phyloP scores from a whole-genome alignment of 1,140 invertebrate genomes.

The Cydia fagiglandana region DNA sequence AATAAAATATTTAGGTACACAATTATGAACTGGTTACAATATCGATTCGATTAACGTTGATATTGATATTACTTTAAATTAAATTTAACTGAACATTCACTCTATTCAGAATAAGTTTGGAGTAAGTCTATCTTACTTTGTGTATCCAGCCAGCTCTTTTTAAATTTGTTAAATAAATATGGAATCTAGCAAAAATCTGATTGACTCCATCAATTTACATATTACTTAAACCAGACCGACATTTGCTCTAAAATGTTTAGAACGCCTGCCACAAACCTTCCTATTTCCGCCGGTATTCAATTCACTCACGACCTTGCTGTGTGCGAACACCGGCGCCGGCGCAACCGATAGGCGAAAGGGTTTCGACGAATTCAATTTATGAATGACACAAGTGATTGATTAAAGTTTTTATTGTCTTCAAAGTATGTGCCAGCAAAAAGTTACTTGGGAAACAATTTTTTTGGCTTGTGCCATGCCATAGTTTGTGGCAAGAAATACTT shows the following conservation, averaged over 20 bases:
- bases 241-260: neutral
- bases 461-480: neutral
- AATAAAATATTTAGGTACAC: no score
- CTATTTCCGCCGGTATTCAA: conserved; percentile 5
- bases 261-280: conserved; percentile 5
- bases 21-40: no score
- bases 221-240: neutral
- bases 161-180: no score
- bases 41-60: no score
- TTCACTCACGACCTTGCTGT: conserved; percentile 27
- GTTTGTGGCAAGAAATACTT: neutral
- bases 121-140: no score
- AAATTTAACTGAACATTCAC: no score
- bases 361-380: conserved; percentile 19
- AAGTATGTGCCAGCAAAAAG: neutral
- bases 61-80: no score
- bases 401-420: neutral
- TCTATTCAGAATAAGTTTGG: no score
- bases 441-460: neutral
- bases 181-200: no score
- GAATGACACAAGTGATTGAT: conserved; percentile 17
- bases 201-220: no score
- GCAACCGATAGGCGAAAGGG: conserved; percentile 23
- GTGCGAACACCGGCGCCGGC: neutral
- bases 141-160: no score